phyloP scores from a whole-genome alignment of 2,888 invertebrate species.

The Muschampia staudingeri region DNA sequence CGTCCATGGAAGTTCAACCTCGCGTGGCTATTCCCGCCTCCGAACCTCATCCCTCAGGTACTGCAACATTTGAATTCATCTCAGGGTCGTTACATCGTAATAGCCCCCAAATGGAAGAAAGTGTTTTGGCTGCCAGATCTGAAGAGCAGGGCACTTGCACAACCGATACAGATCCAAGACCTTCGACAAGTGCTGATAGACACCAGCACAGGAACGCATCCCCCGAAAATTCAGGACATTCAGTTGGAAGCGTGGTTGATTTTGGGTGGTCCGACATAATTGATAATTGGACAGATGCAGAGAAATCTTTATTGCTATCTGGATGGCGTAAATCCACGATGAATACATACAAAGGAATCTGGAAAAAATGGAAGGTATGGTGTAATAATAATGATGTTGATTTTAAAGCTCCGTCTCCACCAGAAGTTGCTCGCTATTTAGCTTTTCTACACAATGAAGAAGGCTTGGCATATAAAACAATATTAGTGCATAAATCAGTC shows the following conservation, averaged over 20 bases:
- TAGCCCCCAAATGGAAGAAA: constrained; percentile 68
- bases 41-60: constrained; percentile 24
- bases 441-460: constrained; percentile 54
- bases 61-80: constrained; percentile 62
- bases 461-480: constrained; percentile 48
- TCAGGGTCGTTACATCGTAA: constrained; percentile 65
- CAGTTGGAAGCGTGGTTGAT: constrained; percentile 69
- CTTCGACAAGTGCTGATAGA: constrained; percentile 49
- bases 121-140: constrained; percentile 67
- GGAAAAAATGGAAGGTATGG: constrained; percentile 52
- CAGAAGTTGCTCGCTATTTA: constrained; percentile 56
- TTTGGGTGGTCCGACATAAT: constrained; percentile 65
- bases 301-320: constrained; percentile 44
- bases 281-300: constrained; percentile 58
- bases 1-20: constrained; percentile 32
- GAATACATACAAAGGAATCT: constrained; percentile 57
- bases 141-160: constrained; percentile 43
- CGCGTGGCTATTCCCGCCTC: constrained; percentile 34
- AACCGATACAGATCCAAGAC: constrained; percentile 35
- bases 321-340: constrained; percentile 52
- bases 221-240: constrained; percentile 61
- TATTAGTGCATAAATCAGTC: constrained; percentile 55
- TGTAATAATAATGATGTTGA: constrained; percentile 33
- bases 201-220: constrained; percentile 53
- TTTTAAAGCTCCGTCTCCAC: constrained; percentile 43